Evolutionary conservation across 2,888 invertebrate genomes (phyloP), one percentile per base, ranked within the genome.

Genomic region (Aradus depressus): DNA sequence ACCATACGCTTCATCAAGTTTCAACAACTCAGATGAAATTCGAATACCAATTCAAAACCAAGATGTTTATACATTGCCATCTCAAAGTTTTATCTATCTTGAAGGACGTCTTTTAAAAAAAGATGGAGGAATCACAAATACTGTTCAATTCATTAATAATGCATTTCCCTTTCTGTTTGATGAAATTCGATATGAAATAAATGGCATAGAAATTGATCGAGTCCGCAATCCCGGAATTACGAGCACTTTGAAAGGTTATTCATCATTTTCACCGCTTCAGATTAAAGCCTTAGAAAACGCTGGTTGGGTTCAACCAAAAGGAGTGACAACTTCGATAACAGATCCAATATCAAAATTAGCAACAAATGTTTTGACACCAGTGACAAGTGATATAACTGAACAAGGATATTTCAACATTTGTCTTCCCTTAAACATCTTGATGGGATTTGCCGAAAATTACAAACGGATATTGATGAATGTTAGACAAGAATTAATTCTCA

Each of bases 1-100:
- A 53, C 62, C 63, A 45, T 62, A 62, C 54, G 51, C 60, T 43
- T 51, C 58, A 14, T 50, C 56, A 21, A 54, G 54, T 37, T 58
- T 55, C 45, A 58, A 64, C 49, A 60, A 62, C 42, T 65, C 61
- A 54, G 64, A 64, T 63, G 62, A 64, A 60, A 63, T 64, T 23
- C 49, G 62, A 18, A 63, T 64, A 39, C 60, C 62, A 21, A 60
- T 64, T 35, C 60, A 64, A 57, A 60, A 63, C 32, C 58, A 60
- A 43, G 62, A 64, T 53, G 49, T 60, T 18, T 61, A 60, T 54
- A 59, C 62, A 3, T 44, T 62, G 50, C 63, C 62, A n/a, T 60
- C 58, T 19, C 52, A 60, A 41, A 63, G 64, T 61, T 59, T 53
- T 44, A 16, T 53, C 22, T 56, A 52, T 22, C 39, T 55, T 4